phyloP scores from a whole-genome alignment of 2,113 vertebrate genomes.

The Ciconia boyciana region DNA sequence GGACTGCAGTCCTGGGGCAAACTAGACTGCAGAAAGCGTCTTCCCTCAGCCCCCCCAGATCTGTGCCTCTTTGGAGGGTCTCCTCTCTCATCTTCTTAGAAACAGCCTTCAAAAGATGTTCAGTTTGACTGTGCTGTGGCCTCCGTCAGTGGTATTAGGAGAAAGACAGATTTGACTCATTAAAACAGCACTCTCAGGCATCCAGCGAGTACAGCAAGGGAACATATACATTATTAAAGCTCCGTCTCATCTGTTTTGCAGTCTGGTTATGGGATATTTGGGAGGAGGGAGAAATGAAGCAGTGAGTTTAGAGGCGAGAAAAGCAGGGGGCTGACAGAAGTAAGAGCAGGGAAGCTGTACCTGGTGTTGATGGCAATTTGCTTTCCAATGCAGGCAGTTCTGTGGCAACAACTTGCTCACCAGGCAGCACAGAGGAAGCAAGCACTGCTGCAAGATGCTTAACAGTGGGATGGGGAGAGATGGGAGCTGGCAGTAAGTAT shows the following conservation, averaged over 20 bases:
- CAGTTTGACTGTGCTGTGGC: background rate
- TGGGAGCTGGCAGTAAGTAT: background rate
- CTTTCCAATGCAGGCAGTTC: background rate
- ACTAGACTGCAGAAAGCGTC: background rate
- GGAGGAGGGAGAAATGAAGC: background rate
- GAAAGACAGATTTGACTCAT: background rate
- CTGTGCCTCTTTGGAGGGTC: background rate
- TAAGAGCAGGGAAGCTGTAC: background rate
- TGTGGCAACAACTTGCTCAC: background rate
- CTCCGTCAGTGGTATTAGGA: background rate
- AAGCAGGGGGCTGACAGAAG: background rate
- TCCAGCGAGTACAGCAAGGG: background rate
- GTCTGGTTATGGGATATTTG: background rate
- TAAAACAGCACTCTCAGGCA: constrained; percentile 29
- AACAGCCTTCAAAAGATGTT: background rate
- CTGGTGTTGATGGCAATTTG: background rate
- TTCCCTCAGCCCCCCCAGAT: background rate
- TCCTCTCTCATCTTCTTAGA: background rate
- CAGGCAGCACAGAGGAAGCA: background rate
- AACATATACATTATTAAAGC: background rate
- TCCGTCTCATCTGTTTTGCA: background rate
- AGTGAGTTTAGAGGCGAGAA: background rate
- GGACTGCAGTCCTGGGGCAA: background rate
- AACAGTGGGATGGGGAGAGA: background rate
- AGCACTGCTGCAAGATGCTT: background rate